Evolutionary conservation across 2,888 invertebrate genomes (phyloP).

Genomic region (Habrosyne pyritoides): DNA sequence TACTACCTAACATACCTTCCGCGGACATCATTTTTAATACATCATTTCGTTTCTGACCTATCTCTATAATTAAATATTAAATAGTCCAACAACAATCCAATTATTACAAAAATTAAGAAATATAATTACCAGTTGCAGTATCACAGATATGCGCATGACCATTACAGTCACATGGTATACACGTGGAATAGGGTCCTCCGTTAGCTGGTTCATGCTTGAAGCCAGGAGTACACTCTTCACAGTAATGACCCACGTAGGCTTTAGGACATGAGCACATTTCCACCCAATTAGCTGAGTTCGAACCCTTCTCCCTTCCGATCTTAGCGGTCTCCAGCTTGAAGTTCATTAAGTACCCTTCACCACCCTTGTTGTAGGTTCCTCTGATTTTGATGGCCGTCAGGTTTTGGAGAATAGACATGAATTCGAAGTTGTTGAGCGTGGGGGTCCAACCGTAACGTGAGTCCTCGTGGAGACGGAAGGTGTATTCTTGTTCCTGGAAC

Average conservation of each 20-base stretch:
- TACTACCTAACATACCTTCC: no score
- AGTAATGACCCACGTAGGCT: constrained; percentile 96
- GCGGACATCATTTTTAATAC: no score
- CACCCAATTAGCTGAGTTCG: constrained; percentile 93
- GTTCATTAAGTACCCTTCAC: constrained; percentile 94
- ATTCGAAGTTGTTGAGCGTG: constrained; percentile 92
- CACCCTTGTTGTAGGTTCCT: constrained; percentile 93
- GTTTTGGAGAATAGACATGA: constrained; percentile 96
- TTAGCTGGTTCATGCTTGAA: constrained; percentile 95
- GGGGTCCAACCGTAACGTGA: constrained; percentile 97
- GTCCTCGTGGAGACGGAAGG: constrained; percentile 96
- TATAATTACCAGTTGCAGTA: constrained; percentile 90
- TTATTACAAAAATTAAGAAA: not conserved
- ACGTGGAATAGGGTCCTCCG: constrained; percentile 96
- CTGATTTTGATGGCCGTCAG: constrained; percentile 97
- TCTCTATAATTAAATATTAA: no score
- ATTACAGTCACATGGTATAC: constrained; percentile 98
- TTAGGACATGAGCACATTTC: constrained; percentile 96
- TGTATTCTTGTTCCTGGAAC: constrained; percentile 88
- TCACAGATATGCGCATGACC: constrained; percentile 98
- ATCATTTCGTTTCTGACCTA: no score
- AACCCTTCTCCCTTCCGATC: constrained; percentile 87
- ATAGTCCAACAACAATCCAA: no score
- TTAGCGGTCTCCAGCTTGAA: constrained; percentile 95
- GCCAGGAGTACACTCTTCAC: constrained; percentile 98